Percentiles rank a stretch among this genome's conserved stretches.
Conservation (phyloP, 1,140 invertebrate species). For the Oryzaephilus surinamensis region DNA sequence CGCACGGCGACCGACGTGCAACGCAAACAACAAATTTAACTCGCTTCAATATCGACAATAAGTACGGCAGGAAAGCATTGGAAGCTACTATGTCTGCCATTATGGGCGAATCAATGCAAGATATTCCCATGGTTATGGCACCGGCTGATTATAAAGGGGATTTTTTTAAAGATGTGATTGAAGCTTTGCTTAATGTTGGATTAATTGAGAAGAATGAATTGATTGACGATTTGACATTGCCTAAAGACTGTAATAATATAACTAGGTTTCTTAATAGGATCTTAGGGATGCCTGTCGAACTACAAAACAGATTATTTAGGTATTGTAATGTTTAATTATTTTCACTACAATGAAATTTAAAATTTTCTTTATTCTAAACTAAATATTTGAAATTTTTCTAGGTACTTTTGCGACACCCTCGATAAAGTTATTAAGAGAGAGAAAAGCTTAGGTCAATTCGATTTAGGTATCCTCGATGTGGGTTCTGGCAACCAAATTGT, state of each 20-base stretch:
- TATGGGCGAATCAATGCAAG: conserved; percentile 64
- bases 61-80: conserved; percentile 86
- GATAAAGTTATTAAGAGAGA: conserved; percentile 76
- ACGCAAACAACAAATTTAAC: conserved; percentile 95
- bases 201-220: conserved; percentile 78
- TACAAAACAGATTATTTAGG: conserved; percentile 94
- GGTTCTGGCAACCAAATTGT: conserved; percentile 81
- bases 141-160: conserved; percentile 85
- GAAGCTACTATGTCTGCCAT: conserved; percentile 91
- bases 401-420: conserved; percentile 95
- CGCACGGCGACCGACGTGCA: conserved; percentile 94
- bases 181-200: conserved; percentile 85
- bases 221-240: conserved; percentile 68
- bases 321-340: too few relatives aligned
- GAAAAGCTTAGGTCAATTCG: conserved; percentile 67
- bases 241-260: conserved; percentile 97
- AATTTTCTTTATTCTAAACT: too few relatives aligned
- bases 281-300: conserved; percentile 89
- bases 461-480: conserved; percentile 73
- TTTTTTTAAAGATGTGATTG: conserved; percentile 90
- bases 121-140: conserved; percentile 70
- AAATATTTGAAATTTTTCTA: too few relatives aligned
- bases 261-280: conserved; percentile 98
- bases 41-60: conserved; percentile 98
- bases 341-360: too few relatives aligned